Evolutionary conservation across 2,113 vertebrate species (phyloP), one percentile per base, ranked within the genome.

Genomic region (Ramphastos sulfuratus): DNA sequence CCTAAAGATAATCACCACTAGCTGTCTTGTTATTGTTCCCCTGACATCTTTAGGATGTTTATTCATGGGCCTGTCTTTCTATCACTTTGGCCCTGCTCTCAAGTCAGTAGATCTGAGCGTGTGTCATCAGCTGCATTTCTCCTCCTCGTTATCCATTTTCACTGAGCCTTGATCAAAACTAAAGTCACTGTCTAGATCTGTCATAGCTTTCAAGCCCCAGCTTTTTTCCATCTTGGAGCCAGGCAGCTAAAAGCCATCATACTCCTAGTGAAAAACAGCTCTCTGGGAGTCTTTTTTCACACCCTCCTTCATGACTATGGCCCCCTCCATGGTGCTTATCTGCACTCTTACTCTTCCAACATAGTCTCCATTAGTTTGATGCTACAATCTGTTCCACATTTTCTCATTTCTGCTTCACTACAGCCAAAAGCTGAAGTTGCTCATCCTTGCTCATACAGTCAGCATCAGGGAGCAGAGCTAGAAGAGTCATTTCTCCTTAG

Each of bases 51-150:
- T 67, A 67, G 42, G 60, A 94, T 91, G 76, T 90, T 96, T 96
- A 96, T 96, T 96, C 85, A 90, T 95, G 56, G 64, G 19, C 35
- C 30, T 95, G 92, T 91, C 94, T 95, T 87, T 72, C 39, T 74
- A 31, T 87, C 19, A 4, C 64, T 90, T 76, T 80, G 21, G 37
- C 52, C 69, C 42, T 64, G 46, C 52, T 91, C 75, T 88, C 37
- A 87, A 81, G 82, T 88, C 69, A 78, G 60, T 14, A 94, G 87
- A 95, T 95, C 90, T 90, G 69, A 95, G 72, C 33, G 37, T 77
- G 42, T 89, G 78, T 74, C 79, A 87, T 74, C 82, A 89, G 23
- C n/a, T 33, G 5, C 63, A 33, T 67, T 85, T 87, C 69, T 89
- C 23, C 33, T 37, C 85, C 75, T 80, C 79, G 44, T 76, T 80